phyloP scores from a whole-genome alignment of 2,888 invertebrate genomes.

The Drosophila nigritarsus region DNA sequence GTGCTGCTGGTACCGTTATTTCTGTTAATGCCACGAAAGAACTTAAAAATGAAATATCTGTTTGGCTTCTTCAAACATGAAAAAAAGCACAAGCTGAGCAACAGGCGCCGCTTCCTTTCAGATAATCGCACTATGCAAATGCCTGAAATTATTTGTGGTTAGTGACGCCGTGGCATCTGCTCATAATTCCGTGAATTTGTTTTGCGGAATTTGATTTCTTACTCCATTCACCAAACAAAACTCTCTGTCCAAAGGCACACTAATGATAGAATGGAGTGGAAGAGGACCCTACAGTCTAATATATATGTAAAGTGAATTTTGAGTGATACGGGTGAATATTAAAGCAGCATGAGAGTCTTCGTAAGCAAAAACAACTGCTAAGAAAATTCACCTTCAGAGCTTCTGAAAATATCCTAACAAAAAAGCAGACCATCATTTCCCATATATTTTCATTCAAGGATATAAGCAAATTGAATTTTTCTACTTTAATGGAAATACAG shows the following conservation, averaged over 20 bases:
- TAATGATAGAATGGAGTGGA: neutral
- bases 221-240: conserved; percentile 22
- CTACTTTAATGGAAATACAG: neutral
- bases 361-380: neutral
- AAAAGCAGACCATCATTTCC: neutral
- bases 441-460: neutral
- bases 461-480: neutral
- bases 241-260: neutral
- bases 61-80: neutral
- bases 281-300: neutral
- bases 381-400: neutral
- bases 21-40: conserved; percentile 22
- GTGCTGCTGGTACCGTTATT: conserved; percentile 34
- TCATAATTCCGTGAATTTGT: conserved; percentile 52
- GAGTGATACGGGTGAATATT: neutral
- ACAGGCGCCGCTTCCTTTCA: conserved; percentile 41
- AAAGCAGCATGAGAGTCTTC: neutral
- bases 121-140: conserved; percentile 57
- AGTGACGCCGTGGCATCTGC: conserved; percentile 43
- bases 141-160: conserved; percentile 44
- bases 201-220: conserved; percentile 54
- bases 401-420: neutral
- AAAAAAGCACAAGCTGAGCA: conserved; percentile 22
- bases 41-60: neutral
- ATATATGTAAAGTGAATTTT: conserved; percentile 5